Percentiles rank a stretch among this genome's conserved stretches.
phyloP scores from a whole-genome alignment of 1,140 invertebrate species.

The Linepithema humile region DNA sequence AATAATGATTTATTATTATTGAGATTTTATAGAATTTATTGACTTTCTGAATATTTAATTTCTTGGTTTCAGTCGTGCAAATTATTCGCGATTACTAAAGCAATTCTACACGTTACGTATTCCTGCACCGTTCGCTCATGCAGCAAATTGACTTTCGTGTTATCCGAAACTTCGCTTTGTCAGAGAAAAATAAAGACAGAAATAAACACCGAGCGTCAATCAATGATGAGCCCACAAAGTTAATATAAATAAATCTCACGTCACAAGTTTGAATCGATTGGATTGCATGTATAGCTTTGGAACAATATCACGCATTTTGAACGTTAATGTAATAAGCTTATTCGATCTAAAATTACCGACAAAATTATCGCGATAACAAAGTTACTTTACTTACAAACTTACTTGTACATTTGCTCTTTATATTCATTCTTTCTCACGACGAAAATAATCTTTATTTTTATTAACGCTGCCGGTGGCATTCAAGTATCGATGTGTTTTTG shows the following conservation, averaged over 20 bases:
- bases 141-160: conserved; percentile 34
- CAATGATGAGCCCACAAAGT: not conserved
- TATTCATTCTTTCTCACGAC: not conserved
- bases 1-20: too few species aligned
- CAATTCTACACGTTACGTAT: not conserved
- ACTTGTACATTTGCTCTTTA: conserved; percentile 1
- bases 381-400: too few species aligned
- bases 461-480: not conserved
- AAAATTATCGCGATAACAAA: too few species aligned
- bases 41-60: too few species aligned
- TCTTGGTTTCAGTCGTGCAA: not conserved
- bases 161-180: conserved; percentile 26
- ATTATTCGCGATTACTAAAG: not conserved
- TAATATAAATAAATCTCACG: conserved; percentile 19
- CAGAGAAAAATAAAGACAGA: conserved; percentile 12
- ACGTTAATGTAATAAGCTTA: not conserved
- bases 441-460: not conserved
- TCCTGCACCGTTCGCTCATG: not conserved
- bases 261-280: not conserved
- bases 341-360: not conserved
- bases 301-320: not conserved
- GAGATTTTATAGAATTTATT: too few species aligned
- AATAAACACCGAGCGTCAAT: conserved; percentile 19
- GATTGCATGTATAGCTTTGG: too few species aligned
- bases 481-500: conserved; percentile 3